Base-by-base conservation (phyloP, 2,888 invertebrate genomes). In the Pollenia griseotomentosa region DNA sequence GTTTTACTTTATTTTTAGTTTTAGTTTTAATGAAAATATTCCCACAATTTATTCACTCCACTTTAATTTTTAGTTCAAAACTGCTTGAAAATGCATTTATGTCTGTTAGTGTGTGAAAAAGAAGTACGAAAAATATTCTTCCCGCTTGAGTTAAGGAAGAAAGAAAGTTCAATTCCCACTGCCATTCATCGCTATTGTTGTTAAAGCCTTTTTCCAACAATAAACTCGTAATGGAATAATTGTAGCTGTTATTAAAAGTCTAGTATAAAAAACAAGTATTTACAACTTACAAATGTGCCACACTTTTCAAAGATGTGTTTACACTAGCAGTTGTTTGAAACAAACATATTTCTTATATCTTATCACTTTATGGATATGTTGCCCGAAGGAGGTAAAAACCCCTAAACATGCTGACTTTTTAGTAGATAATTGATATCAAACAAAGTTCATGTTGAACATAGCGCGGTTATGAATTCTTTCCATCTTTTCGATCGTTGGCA, bases 81-180 rank as follows among this genome's bases (percentile, higher is more conserved):
- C 57, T 77, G 70, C 77, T 71, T 83, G 33, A 23, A 78, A 74
- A 68, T 80, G 53, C 55, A 74, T 80, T 71, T 80, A 51, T 71
- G 33, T 63, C 59, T 66, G 44, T 23, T 53, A 40, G 53, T 48
- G 66, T 44, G 44, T 33, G 44, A 44, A 63, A 65, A 80, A 73
- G 33, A 63, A 63, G 33, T 33, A 14, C 10, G n/a, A 70, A 23
- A 78, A 66, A 48, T 68, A 83, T 83, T 85, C 84, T 85, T 80
- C 79, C 74, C 79, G 79, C 74, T 75, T 75, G 5, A 81, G 78
- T 75, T 68, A 63, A 83, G 75, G 83, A 83, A 77, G 77, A 77
- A 84, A 87, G 84, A 87, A 84, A 87, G 84, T 87, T 87, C 74
- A 87, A 78, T 87, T 87, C 87, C 87, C 87, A 87, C 77, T 78